Percentiles rank a stretch among this genome's conserved stretches.
These are phyloP conservation scores for Porites rus DNA, from an alignment of 92 coral and sea anemone species.

Conservation along the genomic window DNA sequence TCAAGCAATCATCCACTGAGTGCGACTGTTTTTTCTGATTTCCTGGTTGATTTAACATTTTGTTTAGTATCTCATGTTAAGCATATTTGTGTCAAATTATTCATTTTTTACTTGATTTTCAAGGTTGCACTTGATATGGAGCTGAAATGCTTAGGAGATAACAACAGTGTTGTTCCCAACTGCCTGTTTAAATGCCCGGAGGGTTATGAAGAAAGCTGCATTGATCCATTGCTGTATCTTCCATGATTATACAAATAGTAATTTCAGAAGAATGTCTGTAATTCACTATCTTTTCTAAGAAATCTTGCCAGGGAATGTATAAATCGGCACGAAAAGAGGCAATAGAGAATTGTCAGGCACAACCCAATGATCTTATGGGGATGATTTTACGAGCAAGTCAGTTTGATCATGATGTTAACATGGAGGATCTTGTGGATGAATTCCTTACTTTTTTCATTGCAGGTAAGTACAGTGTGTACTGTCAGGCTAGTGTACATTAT, in stretches of 20 bases:
- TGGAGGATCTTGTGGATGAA: constrained; percentile 75
- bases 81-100: too few relatives aligned
- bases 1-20: too few relatives aligned
- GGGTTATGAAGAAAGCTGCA: constrained; percentile 18
- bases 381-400: constrained; percentile 40
- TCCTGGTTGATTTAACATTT: too few relatives aligned
- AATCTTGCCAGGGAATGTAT: constrained; percentile 21
- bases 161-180: background rate
- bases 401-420: constrained; percentile 5
- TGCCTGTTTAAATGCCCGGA: constrained; percentile 11
- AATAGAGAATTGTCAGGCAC: background rate
- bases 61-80: too few relatives aligned
- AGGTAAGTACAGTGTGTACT: constrained; percentile 31
- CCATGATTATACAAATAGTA: constrained; percentile 18
- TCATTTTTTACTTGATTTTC: background rate
- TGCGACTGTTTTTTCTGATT: too few relatives aligned
- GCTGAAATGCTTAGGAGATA: constrained; percentile 13
- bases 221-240: constrained; percentile 2
- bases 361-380: constrained; percentile 57
- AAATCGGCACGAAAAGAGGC: background rate
- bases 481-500: background rate
- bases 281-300: background rate
- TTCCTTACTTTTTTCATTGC: constrained; percentile 72
- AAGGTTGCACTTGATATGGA: constrained; percentile 27
- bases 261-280: constrained; percentile 3